Base-by-base conservation (phyloP, 2,113 vertebrate genomes). In the Ophthalmolycus amberensis region DNA sequence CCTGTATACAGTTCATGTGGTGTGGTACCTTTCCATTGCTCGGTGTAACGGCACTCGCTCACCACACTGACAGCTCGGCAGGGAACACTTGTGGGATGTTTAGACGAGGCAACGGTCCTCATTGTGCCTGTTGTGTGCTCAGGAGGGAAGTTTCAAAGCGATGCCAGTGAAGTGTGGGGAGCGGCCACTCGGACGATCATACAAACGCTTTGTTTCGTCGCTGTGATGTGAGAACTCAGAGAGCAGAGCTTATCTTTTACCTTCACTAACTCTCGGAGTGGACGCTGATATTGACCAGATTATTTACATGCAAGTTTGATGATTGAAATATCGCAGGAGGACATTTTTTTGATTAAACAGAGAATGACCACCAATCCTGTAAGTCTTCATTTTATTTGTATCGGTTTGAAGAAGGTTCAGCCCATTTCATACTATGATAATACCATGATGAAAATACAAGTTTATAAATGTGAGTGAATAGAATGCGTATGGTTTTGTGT, bases 361-460 rank as follows among this genome's bases (percentile, higher is more conserved):
- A 69, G 72, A 71, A 91, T 90, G 86, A 67, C 38, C n/a, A 75
- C 18, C 4, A 85, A 29, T 75, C 76, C 3, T 5, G 89, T 90
- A 79, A 86, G 87, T 85, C 54, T 15, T 29, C 1, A 20, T 42
- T 76, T 48, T 5, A 37, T 54, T 37, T 1, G 0, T 25, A 59
- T 68, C 0, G 32, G 14, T 32, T 32, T 60, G 29, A 32, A 60
- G 16, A 22, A 54, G 32, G 46, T 3, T 25, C 20, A 75, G 22
- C 38, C 34, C 3, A 44, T 12, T 64, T 62, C 1, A 62, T 54
- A 14, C 15, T 32, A 3, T 16, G 8, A 67, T n/a, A 29, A 77
- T 40, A 16, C 44, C 29, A 40, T 9, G 18, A 25, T 63, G 20
- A 22, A 34, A 48, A 62, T 34, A 3, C 44, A 14, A 56, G 12